A percentile compares a stretch with the other conserved stretches of the same genome.
Evolutionary conservation across 30 jellyfish, hydroid and myxozoan genomes (phyloP).

Genomic region (Hydractinia symbiolongicarpus): DNA sequence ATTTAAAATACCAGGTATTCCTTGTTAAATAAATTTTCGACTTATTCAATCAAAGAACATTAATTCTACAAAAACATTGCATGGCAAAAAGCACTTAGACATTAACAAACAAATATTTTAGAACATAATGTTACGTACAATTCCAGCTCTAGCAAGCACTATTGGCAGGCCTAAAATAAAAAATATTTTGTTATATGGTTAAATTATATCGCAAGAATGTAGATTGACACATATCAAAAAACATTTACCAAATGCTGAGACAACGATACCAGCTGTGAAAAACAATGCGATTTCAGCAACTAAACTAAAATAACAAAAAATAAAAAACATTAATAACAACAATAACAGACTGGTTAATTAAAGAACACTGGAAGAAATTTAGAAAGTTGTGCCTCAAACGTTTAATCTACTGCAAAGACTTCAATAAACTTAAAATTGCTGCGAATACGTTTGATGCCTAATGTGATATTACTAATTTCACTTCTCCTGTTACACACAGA

Average conservation of each 20-base stretch:
- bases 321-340: background rate
- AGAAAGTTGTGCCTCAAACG: too few relatives aligned
- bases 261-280: conserved; percentile 88
- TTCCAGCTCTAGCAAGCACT: conserved; percentile 69
- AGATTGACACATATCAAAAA: background rate
- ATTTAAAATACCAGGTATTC: too few relatives aligned
- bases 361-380: too few relatives aligned
- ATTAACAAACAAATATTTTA: background rate
- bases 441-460: too few relatives aligned
- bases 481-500: too few relatives aligned
- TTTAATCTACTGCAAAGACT: too few relatives aligned
- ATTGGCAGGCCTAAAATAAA: conserved; percentile 61
- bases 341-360: too few relatives aligned
- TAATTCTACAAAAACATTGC: background rate
- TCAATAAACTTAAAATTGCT: too few relatives aligned
- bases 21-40: too few relatives aligned
- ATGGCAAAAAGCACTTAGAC: background rate
- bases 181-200: background rate
- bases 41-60: too few relatives aligned
- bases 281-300: conserved; percentile 75
- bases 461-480: too few relatives aligned
- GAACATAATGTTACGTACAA: background rate
- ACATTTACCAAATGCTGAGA: conserved; percentile 84
- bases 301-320: conserved; percentile 42
- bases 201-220: background rate